Percentiles rank a stretch among this genome's conserved stretches.
Conservation (phyloP, 2,797 vertebrate species). For the Cuniculus paca region DNA sequence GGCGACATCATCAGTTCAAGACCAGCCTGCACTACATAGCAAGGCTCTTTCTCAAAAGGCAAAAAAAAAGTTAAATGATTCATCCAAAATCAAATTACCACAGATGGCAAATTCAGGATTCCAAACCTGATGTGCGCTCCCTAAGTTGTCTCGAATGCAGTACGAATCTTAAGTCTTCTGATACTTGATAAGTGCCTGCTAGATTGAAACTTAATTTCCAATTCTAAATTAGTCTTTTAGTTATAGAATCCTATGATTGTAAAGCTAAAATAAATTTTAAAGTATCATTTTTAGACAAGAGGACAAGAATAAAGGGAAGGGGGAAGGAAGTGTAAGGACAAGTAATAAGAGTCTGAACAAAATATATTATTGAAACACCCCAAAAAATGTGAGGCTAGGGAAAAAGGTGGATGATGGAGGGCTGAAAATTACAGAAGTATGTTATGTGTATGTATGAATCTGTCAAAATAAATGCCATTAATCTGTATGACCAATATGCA, state of each 20-base stretch:
- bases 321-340: neutral
- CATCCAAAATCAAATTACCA: neutral
- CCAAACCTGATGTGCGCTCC: neutral
- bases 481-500: neutral
- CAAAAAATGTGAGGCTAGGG: neutral
- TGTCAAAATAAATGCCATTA: neutral
- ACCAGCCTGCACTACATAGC: neutral
- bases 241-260: neutral
- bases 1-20: neutral
- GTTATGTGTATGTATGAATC: neutral
- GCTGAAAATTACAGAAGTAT: neutral
- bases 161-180: neutral
- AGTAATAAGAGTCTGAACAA: neutral
- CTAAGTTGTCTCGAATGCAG: neutral
- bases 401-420: neutral
- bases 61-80: neutral
- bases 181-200: neutral
- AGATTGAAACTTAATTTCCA: neutral
- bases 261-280: conserved; percentile 18
- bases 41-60: neutral
- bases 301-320: neutral
- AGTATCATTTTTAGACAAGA: neutral
- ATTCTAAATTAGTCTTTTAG: neutral
- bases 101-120: neutral
- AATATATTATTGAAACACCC: neutral